Conservation (phyloP, 2,797 vertebrate species). For the Ataeniobius toweri region DNA sequence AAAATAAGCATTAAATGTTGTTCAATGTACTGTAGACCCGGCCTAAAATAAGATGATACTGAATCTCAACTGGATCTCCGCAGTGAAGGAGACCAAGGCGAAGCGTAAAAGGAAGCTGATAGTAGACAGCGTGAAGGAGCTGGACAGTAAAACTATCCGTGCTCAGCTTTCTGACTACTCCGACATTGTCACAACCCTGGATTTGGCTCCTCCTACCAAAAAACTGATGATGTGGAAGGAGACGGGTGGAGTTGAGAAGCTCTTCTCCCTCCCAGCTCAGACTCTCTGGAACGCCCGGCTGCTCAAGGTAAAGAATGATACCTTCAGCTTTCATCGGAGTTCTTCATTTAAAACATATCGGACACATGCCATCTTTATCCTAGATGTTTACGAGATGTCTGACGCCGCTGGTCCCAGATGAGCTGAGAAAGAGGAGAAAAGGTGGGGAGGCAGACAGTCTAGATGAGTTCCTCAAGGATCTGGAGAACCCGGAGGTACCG, state of each 20-base stretch:
- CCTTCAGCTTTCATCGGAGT: not conserved
- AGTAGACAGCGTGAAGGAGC: slow-evolving; percentile 97
- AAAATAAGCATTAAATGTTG: slow-evolving; percentile 37
- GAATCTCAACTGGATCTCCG: not conserved
- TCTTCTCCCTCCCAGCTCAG: slow-evolving; percentile 96
- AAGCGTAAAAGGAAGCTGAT: slow-evolving; percentile 99
- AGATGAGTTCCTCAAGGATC: slow-evolving; percentile 97
- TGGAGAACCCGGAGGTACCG: slow-evolving; percentile 97
- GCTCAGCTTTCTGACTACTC: slow-evolving; percentile 98
- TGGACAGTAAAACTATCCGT: slow-evolving; percentile 98
- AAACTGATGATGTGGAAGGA: slow-evolving; percentile 99
- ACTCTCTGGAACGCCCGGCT: slow-evolving; percentile 95
- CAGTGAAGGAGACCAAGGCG: slow-evolving; percentile 99
- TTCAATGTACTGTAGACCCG: not conserved
- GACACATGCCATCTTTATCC: slow-evolving; percentile 12
- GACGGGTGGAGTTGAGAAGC: slow-evolving; percentile 97
- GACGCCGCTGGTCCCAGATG: slow-evolving; percentile 96
- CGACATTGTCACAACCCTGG: slow-evolving; percentile 97
- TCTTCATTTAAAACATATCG: not conserved
- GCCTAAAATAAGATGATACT: not conserved
- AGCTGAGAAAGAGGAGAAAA: slow-evolving; percentile 95
- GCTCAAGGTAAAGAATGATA: slow-evolving; percentile 85
- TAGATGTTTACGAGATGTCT: slow-evolving; percentile 99
- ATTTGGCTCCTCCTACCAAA: slow-evolving; percentile 98
- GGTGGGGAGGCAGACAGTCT: slow-evolving; percentile 97